phyloP scores from a whole-genome alignment of 2,888 invertebrate genomes.

The Zhengitettix transpicula region DNA sequence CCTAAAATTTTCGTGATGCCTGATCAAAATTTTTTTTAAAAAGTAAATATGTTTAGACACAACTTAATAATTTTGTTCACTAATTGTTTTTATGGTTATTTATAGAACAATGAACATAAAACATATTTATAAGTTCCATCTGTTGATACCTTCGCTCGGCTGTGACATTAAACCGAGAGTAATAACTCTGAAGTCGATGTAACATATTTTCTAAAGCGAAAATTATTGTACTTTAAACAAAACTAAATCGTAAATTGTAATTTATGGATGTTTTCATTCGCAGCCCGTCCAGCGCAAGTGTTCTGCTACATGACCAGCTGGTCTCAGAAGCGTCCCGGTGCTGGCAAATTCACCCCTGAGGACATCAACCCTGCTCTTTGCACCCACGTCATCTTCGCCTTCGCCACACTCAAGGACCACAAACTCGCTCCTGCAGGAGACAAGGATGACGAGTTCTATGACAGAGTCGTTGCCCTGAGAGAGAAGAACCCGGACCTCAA shows the following conservation, averaged over 20 bases:
- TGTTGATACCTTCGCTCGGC: too few species aligned
- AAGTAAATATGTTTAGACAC: too few species aligned
- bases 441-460: conserved; percentile 73
- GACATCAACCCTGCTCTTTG: conserved; percentile 78
- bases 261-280: conserved; percentile 9
- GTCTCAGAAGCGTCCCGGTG: conserved; percentile 81
- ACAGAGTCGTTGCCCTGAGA: conserved; percentile 65
- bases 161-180: too few species aligned
- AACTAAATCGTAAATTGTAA: neutral
- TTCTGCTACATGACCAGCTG: conserved; percentile 94
- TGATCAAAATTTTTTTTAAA: too few species aligned
- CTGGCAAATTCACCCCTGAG: conserved; percentile 76
- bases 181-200: too few species aligned
- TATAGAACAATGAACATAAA: too few species aligned
- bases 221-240: too few species aligned
- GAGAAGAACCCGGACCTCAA: conserved; percentile 79
- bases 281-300: conserved; percentile 71
- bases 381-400: conserved; percentile 89
- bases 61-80: too few species aligned
- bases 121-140: too few species aligned
- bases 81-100: too few species aligned
- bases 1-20: too few species aligned
- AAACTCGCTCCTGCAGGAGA: conserved; percentile 63
- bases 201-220: too few species aligned
- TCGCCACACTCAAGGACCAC: conserved; percentile 78